Evolutionary conservation across 2,888 invertebrate genomes (phyloP), one percentile per base, ranked within the genome.

Genomic region (Amphipoea oculea): DNA sequence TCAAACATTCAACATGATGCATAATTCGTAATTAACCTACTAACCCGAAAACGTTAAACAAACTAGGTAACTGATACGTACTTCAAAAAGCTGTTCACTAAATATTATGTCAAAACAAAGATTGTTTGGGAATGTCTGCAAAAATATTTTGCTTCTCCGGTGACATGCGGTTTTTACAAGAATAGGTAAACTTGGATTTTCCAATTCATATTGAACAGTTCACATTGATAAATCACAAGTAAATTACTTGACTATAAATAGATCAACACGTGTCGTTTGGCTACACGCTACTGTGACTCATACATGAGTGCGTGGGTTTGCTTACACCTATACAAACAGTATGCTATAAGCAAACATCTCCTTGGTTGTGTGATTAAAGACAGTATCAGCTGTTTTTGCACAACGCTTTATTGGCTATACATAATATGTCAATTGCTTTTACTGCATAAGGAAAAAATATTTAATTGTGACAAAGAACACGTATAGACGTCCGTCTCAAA

Each of bases 251-350:
- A 12, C 54, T 66, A 36, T 54, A 72, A 79, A 73, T 69, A 79
- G 12, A 60, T 14, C n/a, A 45, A 65, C 40, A 72, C 57, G 65
- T 82, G 65, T 57, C 14, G 23, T 57, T 68, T 54, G 23, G 40
- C 17, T 48, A 40, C 69, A 65, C 60, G 54, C 51, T 45, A 65
- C 9, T 65, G 36, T 79, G 86, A 80, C 48, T 86, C 76, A 80
- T 76, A 60, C 42, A 68, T 65, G 17, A 70, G n/a, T 68, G 60
- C 42, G 68, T 45, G 4, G 42, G n/a, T 36, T 65, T 20, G 14
- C 14, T 62, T 45, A 71, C 86, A 86, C 73, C 76, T 80, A 86
- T 42, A 66, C 45, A 74, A 83, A 86, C 57, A 83, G 23, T 63
- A 40, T 48, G 12, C 0, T 14, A 5, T 42, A 54, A 14, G 42